phyloP scores from a whole-genome alignment of 2,797 vertebrate genomes.

The Siniperca obscura region DNA sequence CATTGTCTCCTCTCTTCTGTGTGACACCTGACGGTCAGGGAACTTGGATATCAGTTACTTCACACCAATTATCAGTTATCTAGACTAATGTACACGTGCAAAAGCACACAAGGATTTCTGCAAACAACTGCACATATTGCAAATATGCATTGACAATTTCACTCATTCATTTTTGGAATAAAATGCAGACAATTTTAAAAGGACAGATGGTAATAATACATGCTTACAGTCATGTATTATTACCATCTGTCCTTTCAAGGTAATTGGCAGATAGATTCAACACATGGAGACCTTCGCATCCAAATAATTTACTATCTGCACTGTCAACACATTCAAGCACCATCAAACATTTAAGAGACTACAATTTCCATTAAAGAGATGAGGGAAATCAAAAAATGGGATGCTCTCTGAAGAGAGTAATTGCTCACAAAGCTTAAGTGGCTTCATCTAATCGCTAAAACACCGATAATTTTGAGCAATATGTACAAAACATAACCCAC shows the following conservation, averaged over 20 bases:
- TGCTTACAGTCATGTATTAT: slow-evolving; percentile 6
- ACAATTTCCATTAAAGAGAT: slow-evolving; percentile 10
- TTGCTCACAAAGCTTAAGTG: background rate
- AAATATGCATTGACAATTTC: background rate
- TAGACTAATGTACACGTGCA: background rate
- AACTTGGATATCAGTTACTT: slow-evolving; percentile 15
- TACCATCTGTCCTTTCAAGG: slow-evolving; percentile 22
- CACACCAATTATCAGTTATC: slow-evolving; percentile 21
- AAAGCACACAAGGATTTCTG: background rate
- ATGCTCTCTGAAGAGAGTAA: background rate
- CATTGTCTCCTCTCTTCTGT: slow-evolving; percentile 1
- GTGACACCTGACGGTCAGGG: slow-evolving; percentile 14
- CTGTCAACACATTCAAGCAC: slow-evolving; percentile 35
- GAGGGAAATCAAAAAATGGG: background rate
- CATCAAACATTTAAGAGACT: slow-evolving; percentile 11
- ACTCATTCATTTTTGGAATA: background rate
- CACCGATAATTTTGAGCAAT: background rate
- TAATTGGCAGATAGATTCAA: slow-evolving; percentile 26
- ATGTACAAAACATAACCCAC: background rate
- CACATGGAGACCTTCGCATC: slow-evolving; percentile 31
- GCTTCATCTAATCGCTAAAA: background rate
- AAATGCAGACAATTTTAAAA: background rate
- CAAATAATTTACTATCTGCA: slow-evolving; percentile 28
- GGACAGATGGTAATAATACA: background rate
- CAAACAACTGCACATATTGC: background rate